These are phyloP conservation scores for Tinamus major DNA, from an alignment of 2,797 vertebrate genomes.

Conservation along the genomic window DNA sequence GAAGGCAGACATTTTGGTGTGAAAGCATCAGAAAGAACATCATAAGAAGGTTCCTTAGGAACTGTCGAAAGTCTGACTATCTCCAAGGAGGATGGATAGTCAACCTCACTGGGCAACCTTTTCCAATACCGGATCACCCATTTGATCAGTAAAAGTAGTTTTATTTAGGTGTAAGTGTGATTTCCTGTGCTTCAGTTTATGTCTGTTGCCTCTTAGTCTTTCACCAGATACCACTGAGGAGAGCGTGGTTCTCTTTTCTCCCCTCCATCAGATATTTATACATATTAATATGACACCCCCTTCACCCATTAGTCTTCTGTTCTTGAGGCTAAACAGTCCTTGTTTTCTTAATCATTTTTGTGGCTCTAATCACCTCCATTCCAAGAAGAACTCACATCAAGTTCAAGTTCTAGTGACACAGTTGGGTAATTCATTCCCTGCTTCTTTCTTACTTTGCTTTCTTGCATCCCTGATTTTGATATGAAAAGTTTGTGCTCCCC, in stretches of 20 bases:
- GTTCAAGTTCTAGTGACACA: not conserved
- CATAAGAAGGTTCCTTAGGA: not conserved
- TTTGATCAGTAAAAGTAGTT: not conserved
- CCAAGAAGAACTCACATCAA: not conserved
- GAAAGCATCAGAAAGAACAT: not conserved
- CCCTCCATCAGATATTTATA: accelerated
- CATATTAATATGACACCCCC: not conserved
- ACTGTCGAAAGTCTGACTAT: not conserved
- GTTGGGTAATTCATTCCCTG: constrained; percentile 1
- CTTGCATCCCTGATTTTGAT: not conserved
- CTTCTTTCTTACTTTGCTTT: not conserved
- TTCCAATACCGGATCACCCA: accelerated
- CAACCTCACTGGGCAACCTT: not conserved
- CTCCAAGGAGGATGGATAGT: not conserved
- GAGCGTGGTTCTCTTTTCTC: not conserved
- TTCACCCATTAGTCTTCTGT: not conserved
- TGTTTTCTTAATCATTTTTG: not conserved
- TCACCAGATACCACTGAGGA: not conserved
- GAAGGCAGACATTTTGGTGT: not conserved
- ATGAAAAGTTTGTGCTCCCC: not conserved
- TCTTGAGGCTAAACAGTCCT: not conserved
- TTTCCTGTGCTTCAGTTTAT: not conserved
- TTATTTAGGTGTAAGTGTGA: not conserved
- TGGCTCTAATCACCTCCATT: not conserved
- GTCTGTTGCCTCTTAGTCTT: not conserved